Percentiles rank a stretch among this genome's conserved stretches.
These are phyloP conservation scores for Nannobrachium achirus DNA, from an alignment of 2,113 vertebrate species.

Conservation along the genomic window DNA sequence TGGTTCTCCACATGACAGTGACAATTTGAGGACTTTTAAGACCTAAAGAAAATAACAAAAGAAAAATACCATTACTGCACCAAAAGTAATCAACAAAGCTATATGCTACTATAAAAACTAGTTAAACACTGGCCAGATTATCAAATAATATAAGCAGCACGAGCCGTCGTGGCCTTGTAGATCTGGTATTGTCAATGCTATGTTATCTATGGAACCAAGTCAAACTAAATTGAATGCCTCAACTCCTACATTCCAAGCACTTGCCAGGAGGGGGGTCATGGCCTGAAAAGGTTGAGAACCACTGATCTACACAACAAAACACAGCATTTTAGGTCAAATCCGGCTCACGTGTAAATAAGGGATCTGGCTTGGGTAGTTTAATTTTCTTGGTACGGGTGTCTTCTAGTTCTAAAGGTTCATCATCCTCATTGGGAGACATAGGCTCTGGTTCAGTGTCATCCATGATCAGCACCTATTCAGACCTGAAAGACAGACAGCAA, in stretches of 20 bases:
- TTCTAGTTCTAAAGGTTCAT: slow-evolving; percentile 15
- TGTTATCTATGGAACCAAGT: too few relatives aligned
- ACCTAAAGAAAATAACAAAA: not conserved
- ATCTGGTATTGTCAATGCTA: too few relatives aligned
- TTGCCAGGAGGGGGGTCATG: too few relatives aligned
- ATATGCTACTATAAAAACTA: too few relatives aligned
- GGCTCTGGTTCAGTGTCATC: slow-evolving; percentile 57
- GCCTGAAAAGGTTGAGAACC: not conserved
- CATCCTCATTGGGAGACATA: fast-evolving
- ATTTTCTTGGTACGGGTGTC: slow-evolving; percentile 1
- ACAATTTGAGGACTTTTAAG: not conserved
- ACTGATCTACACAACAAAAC: not conserved
- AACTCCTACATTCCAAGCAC: too few relatives aligned
- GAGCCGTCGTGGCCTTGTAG: too few relatives aligned
- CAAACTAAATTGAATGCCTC: too few relatives aligned
- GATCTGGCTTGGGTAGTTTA: slow-evolving; percentile 14
- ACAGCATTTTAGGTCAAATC: not conserved
- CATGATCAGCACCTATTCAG: slow-evolving; percentile 48
- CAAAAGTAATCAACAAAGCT: too few relatives aligned
- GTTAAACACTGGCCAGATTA: too few relatives aligned
- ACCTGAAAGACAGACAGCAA: too few relatives aligned
- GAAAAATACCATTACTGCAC: too few relatives aligned
- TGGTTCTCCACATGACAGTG: not conserved
- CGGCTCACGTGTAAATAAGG: slow-evolving; percentile 32
- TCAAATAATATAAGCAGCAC: too few relatives aligned